These are phyloP conservation scores for Onthophagus sagittarius DNA, from an alignment of 2,888 invertebrate genomes.

Conservation along the genomic window DNA sequence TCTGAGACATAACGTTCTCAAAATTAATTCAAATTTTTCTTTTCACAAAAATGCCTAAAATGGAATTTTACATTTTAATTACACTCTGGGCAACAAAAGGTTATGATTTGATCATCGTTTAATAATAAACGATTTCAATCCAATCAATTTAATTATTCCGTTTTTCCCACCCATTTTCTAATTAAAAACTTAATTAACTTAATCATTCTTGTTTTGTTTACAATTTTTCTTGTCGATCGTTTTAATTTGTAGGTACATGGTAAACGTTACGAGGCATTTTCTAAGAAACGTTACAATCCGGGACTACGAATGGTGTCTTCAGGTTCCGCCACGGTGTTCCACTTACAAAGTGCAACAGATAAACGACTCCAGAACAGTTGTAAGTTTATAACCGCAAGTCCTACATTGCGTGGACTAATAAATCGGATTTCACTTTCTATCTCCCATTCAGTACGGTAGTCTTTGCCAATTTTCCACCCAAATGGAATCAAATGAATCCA, in stretches of 20 bases:
- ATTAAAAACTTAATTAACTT: no score
- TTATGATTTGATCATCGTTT: no score
- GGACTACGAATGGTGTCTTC: conserved; percentile 74
- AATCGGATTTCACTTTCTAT: background rate
- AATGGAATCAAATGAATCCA: background rate
- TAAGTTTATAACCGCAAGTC: conserved; percentile 44
- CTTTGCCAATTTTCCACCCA: background rate
- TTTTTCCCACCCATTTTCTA: no score
- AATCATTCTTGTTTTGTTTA: background rate
- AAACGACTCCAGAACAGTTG: conserved; percentile 66
- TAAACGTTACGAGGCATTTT: conserved; percentile 64
- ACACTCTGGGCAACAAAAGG: no score
- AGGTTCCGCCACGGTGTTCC: conserved; percentile 77
- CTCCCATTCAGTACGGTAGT: background rate
- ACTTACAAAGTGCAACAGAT: conserved; percentile 66
- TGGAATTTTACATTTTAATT: no score
- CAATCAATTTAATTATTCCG: no score
- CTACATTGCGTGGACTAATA: background rate
- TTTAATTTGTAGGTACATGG: conserved; percentile 58
- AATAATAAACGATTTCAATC: no score
- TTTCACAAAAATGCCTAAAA: no score
- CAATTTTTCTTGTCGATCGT: background rate
- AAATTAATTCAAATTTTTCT: no score
- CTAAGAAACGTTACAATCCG: conserved; percentile 54
- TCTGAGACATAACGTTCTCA: no score